Conservation (phyloP, 1,140 invertebrate species). For the Latrodectus geometricus region DNA sequence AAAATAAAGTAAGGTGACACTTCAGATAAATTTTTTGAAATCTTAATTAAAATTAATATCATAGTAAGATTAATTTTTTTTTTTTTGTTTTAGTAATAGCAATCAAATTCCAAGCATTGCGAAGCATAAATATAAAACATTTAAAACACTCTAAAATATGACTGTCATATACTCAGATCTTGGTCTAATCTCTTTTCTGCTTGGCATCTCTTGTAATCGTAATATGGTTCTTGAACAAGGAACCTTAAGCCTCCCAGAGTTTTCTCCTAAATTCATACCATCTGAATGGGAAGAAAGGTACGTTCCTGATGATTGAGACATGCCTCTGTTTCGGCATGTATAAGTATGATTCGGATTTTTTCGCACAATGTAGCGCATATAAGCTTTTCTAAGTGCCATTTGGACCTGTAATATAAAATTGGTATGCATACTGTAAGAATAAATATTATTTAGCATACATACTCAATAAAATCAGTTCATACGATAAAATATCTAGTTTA, state of each 20-base stretch:
- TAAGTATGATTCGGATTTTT: slow-evolving; percentile 31
- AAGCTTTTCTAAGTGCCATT: slow-evolving; percentile 60
- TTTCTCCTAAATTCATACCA: neutral
- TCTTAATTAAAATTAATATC: too few species aligned
- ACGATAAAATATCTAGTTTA: neutral
- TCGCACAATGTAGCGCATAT: slow-evolving; percentile 54
- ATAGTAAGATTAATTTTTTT: too few species aligned
- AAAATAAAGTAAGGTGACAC: too few species aligned
- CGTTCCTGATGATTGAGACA: slow-evolving; percentile 50
- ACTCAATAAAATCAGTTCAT: neutral
- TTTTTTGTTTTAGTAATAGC: too few species aligned
- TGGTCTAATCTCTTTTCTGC: neutral
- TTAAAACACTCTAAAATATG: neutral
- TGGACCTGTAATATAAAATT: slow-evolving; percentile 64
- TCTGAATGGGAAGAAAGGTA: slow-evolving; percentile 49
- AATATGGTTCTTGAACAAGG: slow-evolving; percentile 16
- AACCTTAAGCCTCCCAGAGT: neutral
- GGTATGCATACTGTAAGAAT: neutral
- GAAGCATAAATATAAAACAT: too few species aligned
- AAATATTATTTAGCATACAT: neutral
- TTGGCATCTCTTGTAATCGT: slow-evolving; percentile 4
- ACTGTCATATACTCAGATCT: slow-evolving; percentile 33
- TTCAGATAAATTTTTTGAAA: too few species aligned
- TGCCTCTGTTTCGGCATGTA: slow-evolving; percentile 23
- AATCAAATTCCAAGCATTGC: too few species aligned